phyloP scores from a whole-genome alignment of 2,113 vertebrate genomes.

The Nyctereutes procyonoides region DNA sequence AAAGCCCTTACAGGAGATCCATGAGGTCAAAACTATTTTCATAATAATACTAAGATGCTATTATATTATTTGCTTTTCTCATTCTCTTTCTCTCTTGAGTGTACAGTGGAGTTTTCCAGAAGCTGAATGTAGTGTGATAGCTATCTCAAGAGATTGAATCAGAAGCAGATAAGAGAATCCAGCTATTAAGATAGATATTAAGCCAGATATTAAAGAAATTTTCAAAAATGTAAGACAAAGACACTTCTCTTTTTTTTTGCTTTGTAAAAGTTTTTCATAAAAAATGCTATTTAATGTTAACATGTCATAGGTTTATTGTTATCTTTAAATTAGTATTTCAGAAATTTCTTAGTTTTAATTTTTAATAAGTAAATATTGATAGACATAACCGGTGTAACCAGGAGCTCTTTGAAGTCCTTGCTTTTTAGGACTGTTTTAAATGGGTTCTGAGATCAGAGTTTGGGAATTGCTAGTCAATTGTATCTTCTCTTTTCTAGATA shows the following conservation, averaged over 20 bases:
- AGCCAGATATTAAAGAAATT: conserved; percentile 27
- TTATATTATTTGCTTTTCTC: background rate
- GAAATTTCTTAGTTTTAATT: conserved; percentile 16
- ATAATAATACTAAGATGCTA: background rate
- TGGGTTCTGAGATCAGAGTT: background rate
- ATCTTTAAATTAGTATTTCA: conserved; percentile 46
- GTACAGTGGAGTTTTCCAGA: conserved; percentile 26
- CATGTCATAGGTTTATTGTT: background rate
- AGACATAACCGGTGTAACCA: background rate
- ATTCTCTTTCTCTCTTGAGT: background rate
- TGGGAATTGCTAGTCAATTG: background rate
- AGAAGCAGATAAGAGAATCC: conserved; percentile 4
- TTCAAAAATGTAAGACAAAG: conserved; percentile 1
- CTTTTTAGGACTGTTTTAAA: background rate
- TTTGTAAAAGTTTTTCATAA: conserved; percentile 52
- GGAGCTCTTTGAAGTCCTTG: conserved; percentile 1
- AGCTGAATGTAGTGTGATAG: background rate
- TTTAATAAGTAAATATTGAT: conserved; percentile 38
- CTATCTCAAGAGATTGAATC: background rate
- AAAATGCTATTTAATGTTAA: conserved; percentile 33
- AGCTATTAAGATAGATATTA: background rate
- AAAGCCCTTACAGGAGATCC: background rate
- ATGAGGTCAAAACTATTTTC: background rate
- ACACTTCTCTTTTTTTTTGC: conserved; percentile 5
- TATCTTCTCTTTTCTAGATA: conserved; percentile 16